Evolutionary conservation across 2,888 invertebrate genomes (phyloP), one percentile per base, ranked within the genome.

Genomic region (Drosophila maculinotata): DNA sequence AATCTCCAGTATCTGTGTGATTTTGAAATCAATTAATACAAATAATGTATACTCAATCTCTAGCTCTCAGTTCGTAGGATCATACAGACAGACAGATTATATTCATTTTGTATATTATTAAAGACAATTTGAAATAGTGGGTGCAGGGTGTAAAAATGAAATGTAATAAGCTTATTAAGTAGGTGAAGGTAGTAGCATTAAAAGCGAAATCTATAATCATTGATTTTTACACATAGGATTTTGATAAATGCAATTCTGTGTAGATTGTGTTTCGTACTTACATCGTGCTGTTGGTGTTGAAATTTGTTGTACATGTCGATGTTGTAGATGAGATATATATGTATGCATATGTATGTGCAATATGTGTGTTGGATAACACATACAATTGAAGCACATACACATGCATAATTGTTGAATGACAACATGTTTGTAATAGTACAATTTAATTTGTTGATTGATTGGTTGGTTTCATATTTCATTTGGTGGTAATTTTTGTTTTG

Each of bases 231-330:
- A 77, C 66, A 72, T 63, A 76, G 58, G 62, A 74, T 57, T 70
- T 78, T 76, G 62, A 76, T 69, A 71, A 75, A 76, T 79, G 82
- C 69, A 71, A 75, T 76, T 74, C 33, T 66, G 88, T 89, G 84
- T 85, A 79, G 79, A 77, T 78, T 65, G 89, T 89, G 87, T 84
- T 88, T 90, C 86, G 90, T 91, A 91, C 91, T 91, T 91, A 91
- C 91, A 91, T 91, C 91, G 90, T 91, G 91, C 91, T 91, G 90
- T 88, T 90, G 90, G 89, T 89, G 90, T 85, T 87, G 86, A 82
- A 79, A 76, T 86, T 79, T 83, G 88, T 87, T 86, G 89, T 89
- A 79, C 81, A 87, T 82, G 86, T 85, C 87, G 89, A 87, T 76
- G 79, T 81, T 86, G 79, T 79, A 74, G 77, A 74, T 78, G 71